Percentiles rank a stretch among this genome's conserved stretches.
These are phyloP conservation scores for Columba janthina DNA, from an alignment of 2,113 vertebrate genomes.

Conservation along the genomic window DNA sequence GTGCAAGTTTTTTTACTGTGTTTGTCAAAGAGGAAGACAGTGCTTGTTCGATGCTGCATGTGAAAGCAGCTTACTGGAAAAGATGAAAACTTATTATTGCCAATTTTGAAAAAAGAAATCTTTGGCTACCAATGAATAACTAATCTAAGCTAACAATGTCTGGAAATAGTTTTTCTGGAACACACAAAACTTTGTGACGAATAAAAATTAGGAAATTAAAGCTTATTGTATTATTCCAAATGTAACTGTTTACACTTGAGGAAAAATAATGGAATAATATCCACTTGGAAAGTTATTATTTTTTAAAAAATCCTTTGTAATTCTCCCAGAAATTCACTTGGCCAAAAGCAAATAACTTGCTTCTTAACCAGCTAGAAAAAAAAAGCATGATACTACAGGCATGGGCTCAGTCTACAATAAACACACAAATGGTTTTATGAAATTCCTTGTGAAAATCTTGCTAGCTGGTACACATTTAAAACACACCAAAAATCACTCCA, in stretches of 20 bases:
- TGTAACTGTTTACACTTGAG: slow-evolving; percentile 83
- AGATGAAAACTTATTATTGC: slow-evolving; percentile 75
- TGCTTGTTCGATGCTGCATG: slow-evolving; percentile 39
- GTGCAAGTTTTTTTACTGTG: slow-evolving; percentile 46
- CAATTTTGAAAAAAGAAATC: slow-evolving; percentile 75
- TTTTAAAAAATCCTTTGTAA: slow-evolving; percentile 66
- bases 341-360: slow-evolving; percentile 64
- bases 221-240: slow-evolving; percentile 80
- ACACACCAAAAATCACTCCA: neutral
- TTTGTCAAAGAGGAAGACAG: slow-evolving; percentile 73
- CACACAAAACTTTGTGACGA: slow-evolving; percentile 61
- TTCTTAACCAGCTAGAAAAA: slow-evolving; percentile 67
- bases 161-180: slow-evolving; percentile 78
- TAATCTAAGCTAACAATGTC: slow-evolving; percentile 78
- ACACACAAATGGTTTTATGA: slow-evolving; percentile 14
- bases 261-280: slow-evolving; percentile 81
- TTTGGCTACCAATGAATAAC: slow-evolving; percentile 78
- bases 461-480: neutral
- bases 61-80: slow-evolving; percentile 79
- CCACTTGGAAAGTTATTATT: slow-evolving; percentile 75
- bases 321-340: slow-evolving; percentile 72
- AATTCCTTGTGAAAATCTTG: neutral
- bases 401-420: slow-evolving; percentile 23
- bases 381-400: slow-evolving; percentile 40
- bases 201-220: slow-evolving; percentile 80